A percentile compares a stretch with the other conserved stretches of the same genome.
phyloP scores from a whole-genome alignment of 2,797 vertebrate genomes.

The Luscinia megarhynchos region DNA sequence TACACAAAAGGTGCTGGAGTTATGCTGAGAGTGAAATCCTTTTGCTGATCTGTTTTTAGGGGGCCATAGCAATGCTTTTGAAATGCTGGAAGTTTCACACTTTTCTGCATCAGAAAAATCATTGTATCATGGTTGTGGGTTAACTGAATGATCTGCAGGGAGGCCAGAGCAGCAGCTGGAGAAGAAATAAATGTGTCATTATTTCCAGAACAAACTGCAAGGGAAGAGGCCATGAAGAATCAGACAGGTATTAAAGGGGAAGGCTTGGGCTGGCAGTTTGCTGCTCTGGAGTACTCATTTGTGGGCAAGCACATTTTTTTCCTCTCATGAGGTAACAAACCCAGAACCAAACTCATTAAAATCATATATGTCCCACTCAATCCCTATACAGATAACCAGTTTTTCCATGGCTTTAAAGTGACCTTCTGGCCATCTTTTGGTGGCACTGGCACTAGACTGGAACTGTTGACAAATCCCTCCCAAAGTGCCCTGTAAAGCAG shows the following conservation, averaged over 20 bases:
- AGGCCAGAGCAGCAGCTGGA: background rate
- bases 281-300: background rate
- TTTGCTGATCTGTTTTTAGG: background rate
- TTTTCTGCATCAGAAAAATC: background rate
- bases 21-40: background rate
- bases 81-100: background rate
- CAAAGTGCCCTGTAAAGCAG: background rate
- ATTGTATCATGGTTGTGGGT: accelerated
- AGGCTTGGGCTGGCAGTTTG: background rate
- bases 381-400: accelerated
- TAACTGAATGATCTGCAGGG: background rate
- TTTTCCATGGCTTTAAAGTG: background rate
- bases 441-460: background rate
- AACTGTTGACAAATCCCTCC: background rate
- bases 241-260: background rate
- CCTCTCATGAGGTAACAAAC: background rate
- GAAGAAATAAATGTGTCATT: background rate
- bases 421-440: background rate
- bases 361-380: accelerated
- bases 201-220: background rate
- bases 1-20: background rate
- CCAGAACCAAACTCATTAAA: background rate
- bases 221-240: background rate
- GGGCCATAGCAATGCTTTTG: background rate
- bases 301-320: background rate